Evolutionary conservation across 2,888 invertebrate genomes (phyloP).

Genomic region (Drosophila yooni): DNA sequence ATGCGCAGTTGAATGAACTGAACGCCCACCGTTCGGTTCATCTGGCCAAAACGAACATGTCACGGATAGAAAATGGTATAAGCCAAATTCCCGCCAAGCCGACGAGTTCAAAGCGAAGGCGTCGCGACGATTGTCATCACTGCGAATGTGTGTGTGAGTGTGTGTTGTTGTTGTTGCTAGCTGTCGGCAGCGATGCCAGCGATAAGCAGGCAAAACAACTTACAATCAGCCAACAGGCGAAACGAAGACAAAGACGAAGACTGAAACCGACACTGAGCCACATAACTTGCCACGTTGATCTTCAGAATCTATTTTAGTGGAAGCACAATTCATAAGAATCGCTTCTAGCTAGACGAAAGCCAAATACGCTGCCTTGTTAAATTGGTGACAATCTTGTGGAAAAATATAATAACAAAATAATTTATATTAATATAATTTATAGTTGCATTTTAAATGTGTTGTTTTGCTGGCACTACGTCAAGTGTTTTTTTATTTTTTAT

Average conservation of each 20-base stretch:
- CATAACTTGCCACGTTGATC: conserved; percentile 67
- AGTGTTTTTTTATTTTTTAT: not conserved
- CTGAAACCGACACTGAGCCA: conserved; percentile 14
- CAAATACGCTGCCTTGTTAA: conserved; percentile 5
- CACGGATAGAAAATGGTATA: conserved; percentile 29
- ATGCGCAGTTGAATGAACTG: conserved; percentile 66
- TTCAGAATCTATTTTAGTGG: conserved; percentile 42
- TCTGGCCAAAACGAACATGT: conserved; percentile 43
- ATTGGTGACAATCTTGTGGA: not conserved
- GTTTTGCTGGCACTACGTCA: no score
- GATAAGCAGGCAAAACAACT: conserved; percentile 46
- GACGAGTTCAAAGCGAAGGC: conserved; percentile 69
- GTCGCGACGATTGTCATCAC: conserved; percentile 20
- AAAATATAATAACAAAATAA: not conserved
- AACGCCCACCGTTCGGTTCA: conserved; percentile 50
- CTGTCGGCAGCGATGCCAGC: conserved; percentile 67
- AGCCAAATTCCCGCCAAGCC: conserved; percentile 42
- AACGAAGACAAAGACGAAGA: conserved; percentile 9
- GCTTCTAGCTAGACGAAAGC: not conserved
- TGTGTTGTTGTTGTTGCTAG: conserved; percentile 31
- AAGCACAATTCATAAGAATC: conserved; percentile 1
- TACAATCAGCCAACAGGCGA: conserved; percentile 24
- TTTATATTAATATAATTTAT: not conserved
- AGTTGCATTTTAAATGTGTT: not conserved
- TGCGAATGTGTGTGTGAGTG: not conserved